Evolutionary conservation across 2,888 invertebrate genomes (phyloP), one percentile per base, ranked within the genome.

Genomic region (Tricholauxania praeusta): DNA sequence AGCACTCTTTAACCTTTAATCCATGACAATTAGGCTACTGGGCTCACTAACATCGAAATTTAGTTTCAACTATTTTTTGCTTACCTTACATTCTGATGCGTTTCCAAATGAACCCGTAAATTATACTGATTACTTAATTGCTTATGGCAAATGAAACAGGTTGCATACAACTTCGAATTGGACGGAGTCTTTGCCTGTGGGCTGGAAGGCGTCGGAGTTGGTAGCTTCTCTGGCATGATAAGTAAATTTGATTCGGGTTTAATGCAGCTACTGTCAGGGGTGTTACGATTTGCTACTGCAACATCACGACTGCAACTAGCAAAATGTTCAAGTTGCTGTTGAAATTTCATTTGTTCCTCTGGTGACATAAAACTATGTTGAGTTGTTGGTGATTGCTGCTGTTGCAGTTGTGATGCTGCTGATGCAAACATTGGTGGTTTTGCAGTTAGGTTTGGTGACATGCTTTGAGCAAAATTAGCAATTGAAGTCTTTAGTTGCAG

Each of bases 81-180:
- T 79, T 62, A 87, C 87, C 87, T 92, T 65, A 94, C 92, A 78
- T 96, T 96, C 82, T 95, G 94, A 86, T 96, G 96, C 22, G 96
- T 96, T 84, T 96, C 96, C 92, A 96, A 92, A 82, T 96, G 96
- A 74, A 96, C 96, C 74, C 96, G 90, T 80, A 96, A 88, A 86
- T 96, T 96, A 89, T 96, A 96, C 86, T 96, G 96, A 88, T 96
- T 96, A 86, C 95, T 95, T 65, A 96, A 89, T 73, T 95, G 94
- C 85, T 96, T 96, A 83, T 94, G 93, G 87, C 96, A 96, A 68
- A 96, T 91, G 74, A 92, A 92, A 86, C 96, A 96, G 17, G 93
- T 92, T 7, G 93, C 91, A 81, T 90, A 89, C n/a, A 89, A 79
- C 83, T 91, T 91, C n/a, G 87, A 87, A 78, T 87, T 88, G 8